Conservation (phyloP, 2,797 vertebrate genomes). For the Fundulus diaphanus region DNA sequence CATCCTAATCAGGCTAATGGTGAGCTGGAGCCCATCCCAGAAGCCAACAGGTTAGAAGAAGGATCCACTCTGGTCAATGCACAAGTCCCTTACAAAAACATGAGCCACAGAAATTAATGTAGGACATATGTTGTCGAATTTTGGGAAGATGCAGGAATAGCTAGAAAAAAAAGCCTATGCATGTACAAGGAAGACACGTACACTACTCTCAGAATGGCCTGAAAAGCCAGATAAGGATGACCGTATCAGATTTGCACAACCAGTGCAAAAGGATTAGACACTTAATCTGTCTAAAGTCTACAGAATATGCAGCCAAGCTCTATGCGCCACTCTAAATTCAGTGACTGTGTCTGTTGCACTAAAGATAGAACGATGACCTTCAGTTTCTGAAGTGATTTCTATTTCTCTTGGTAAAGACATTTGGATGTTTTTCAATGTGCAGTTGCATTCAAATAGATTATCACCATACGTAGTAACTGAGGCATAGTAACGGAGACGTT, state of each 20-base stretch:
- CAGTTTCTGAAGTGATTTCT: background rate
- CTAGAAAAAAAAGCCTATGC: too few species aligned
- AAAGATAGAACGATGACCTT: background rate
- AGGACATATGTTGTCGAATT: too few species aligned
- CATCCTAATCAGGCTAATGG: background rate
- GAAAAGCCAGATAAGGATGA: background rate
- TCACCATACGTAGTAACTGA: background rate
- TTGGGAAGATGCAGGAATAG: background rate
- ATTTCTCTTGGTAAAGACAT: background rate
- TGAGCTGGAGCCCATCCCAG: background rate
- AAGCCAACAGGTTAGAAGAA: too few species aligned
- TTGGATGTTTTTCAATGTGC: too few species aligned
- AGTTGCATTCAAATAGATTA: background rate
- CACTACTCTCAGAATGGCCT: background rate
- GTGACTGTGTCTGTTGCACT: background rate
- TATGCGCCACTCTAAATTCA: too few species aligned
- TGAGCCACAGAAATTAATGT: background rate
- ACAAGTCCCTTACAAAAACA: background rate
- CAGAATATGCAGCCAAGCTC: background rate
- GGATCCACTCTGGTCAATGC: too few species aligned
- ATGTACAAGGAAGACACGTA: background rate
- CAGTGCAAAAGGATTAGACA: background rate
- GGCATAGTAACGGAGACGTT: background rate
- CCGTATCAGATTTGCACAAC: background rate
- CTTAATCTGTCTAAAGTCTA: constrained; percentile 1